These are phyloP conservation scores for Hoplodrina blanda DNA, from an alignment of 2,888 invertebrate species.

Conservation along the genomic window DNA sequence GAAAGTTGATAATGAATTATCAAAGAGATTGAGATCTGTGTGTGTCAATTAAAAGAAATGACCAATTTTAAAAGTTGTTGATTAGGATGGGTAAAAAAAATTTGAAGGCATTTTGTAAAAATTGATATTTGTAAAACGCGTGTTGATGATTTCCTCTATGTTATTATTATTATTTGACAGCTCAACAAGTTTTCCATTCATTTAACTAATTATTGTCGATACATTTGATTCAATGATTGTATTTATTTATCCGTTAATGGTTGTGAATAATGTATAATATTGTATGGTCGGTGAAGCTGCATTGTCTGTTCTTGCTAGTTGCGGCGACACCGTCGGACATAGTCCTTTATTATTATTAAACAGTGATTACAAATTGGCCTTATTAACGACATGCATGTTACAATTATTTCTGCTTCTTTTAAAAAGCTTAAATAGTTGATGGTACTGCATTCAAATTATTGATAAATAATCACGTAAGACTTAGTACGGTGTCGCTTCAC, in stretches of 20 bases:
- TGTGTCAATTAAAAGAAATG: conserved; percentile 75
- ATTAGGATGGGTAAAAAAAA: conserved; percentile 58
- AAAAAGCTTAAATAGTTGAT: conserved; percentile 42
- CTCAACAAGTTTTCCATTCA: conserved; percentile 60
- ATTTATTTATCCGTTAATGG: conserved; percentile 62
- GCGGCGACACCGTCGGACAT: conserved; percentile 36
- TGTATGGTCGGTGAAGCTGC: conserved; percentile 39
- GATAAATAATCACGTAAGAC: conserved; percentile 21
- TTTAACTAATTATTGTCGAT: conserved; percentile 37
- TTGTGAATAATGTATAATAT: conserved; percentile 66
- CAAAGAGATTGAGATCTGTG: conserved; percentile 61
- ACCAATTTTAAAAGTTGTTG: conserved; percentile 80
- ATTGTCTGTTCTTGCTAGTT: conserved; percentile 13
- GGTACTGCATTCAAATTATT: conserved; percentile 34
- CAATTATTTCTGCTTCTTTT: conserved; percentile 50
- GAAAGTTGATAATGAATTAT: conserved; percentile 44
- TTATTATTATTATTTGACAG: conserved; percentile 46
- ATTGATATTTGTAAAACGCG: conserved; percentile 41
- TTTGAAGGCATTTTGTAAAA: conserved; percentile 46
- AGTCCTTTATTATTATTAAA: conserved; percentile 26
- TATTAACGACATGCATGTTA: conserved; percentile 41
- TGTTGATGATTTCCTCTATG: conserved; percentile 51
- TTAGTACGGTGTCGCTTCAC: conserved; percentile 47
- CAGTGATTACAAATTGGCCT: conserved; percentile 49
- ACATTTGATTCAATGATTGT: conserved; percentile 41